phyloP scores from a whole-genome alignment of 1,140 invertebrate species.

The Trachelipus rathkii region DNA sequence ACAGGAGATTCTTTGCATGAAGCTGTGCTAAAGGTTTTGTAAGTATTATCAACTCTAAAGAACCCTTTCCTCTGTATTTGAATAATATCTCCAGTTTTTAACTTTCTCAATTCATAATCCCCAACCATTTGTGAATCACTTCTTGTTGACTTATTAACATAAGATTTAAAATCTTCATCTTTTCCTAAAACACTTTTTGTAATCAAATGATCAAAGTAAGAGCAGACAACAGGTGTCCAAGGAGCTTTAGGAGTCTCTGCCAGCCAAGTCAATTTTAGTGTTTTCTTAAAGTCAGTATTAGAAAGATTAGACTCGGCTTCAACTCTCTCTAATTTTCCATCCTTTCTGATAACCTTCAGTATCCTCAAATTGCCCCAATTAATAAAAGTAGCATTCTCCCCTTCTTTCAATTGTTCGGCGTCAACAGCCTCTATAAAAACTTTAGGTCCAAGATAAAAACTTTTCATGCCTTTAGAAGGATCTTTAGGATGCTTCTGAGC shows the following conservation, averaged over 20 bases:
- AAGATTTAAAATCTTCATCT: constrained; percentile 96
- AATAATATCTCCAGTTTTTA: constrained; percentile 92
- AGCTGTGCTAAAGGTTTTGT: constrained; percentile 49
- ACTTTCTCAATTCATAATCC: constrained; percentile 72
- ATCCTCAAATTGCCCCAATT: constrained; percentile 97
- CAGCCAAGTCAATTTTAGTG: constrained; percentile 94
- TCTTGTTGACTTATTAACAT: constrained; percentile 79
- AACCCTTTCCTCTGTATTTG: constrained; percentile 93
- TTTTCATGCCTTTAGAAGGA: constrained; percentile 76
- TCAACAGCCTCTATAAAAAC: constrained; percentile 86
- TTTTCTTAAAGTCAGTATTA: constrained; percentile 92
- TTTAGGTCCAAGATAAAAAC: constrained; percentile 66
- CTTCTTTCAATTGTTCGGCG: constrained; percentile 76
- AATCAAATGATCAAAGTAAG: constrained; percentile 96
- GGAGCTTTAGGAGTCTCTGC: constrained; percentile 60
- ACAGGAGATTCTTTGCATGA: constrained; percentile 67
- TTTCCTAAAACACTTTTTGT: constrained; percentile 86
- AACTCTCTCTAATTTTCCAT: constrained; percentile 66
- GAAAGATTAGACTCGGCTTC: constrained; percentile 77
- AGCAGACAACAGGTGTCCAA: constrained; percentile 73
- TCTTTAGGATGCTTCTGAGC: constrained; percentile 93
- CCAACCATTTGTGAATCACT: constrained; percentile 80
- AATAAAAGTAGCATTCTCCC: constrained; percentile 94
- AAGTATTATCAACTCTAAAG: constrained; percentile 82
- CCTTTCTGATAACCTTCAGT: constrained; percentile 67